phyloP scores from a whole-genome alignment of 2,113 vertebrate species.

The cattle (Bos taurus) region DNA sequence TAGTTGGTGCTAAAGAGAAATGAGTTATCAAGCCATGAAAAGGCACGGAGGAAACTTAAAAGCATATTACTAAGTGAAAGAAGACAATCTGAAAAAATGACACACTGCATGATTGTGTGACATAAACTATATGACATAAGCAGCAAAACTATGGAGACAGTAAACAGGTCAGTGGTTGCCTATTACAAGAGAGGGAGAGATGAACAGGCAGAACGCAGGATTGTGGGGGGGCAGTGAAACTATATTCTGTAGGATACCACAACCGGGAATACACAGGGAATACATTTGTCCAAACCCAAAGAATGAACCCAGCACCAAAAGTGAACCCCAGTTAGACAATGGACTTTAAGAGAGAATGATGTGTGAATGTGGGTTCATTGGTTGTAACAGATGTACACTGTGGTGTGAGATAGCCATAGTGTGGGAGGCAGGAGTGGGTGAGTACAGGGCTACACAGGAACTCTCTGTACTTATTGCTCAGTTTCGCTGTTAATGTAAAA shows the following conservation, averaged over 20 bases:
- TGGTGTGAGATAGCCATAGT: neutral
- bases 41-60: neutral
- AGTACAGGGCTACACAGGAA: neutral
- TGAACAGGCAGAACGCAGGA: neutral
- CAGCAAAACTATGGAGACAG: neutral
- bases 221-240: neutral
- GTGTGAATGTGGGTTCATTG: neutral
- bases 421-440: too few species aligned
- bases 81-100: neutral
- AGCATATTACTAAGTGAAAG: neutral
- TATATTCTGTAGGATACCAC: too few species aligned
- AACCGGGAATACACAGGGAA: too few species aligned
- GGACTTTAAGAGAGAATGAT: neutral
- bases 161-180: neutral
- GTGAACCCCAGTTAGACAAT: neutral
- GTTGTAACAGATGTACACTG: neutral
- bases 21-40: neutral
- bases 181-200: neutral
- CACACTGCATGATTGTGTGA: neutral
- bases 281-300: neutral
- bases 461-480: neutral
- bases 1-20: neutral
- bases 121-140: neutral
- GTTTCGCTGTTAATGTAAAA: neutral
- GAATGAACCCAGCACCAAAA: neutral